Evolutionary conservation across 2,113 vertebrate genomes (phyloP).

Genomic region (Hyperoodon ampullatus): DNA sequence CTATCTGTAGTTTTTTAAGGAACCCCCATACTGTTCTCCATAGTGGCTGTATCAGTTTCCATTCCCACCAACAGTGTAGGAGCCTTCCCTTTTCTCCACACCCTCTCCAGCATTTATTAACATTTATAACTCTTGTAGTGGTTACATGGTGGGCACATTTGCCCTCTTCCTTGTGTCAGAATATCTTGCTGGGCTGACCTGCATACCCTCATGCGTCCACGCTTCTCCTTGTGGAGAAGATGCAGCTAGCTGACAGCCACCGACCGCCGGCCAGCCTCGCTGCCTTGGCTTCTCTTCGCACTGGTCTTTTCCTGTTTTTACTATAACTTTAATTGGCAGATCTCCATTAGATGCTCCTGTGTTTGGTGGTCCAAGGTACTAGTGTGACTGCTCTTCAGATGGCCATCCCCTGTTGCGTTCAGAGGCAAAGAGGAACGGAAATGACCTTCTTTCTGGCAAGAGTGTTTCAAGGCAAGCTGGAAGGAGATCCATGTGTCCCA

Average conservation of each 20-base stretch:
- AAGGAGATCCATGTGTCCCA: not conserved
- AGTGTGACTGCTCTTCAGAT: not conserved
- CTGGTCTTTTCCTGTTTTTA: not conserved
- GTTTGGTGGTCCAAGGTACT: not conserved
- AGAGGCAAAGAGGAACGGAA: not conserved
- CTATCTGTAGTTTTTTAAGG: no score
- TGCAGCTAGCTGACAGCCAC: no score
- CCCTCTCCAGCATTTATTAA: no score
- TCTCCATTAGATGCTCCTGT: not conserved
- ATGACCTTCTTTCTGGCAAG: not conserved
- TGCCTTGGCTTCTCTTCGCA: not conserved
- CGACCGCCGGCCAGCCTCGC: fast-evolving
- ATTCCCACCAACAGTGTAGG: no score
- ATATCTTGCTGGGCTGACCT: not conserved
- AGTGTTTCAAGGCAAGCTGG: not conserved
- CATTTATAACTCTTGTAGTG: not conserved
- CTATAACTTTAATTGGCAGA: not conserved
- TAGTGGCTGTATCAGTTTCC: no score
- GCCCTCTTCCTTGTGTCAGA: not conserved
- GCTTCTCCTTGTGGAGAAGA: not conserved
- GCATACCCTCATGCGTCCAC: fast-evolving
- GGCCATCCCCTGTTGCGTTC: not conserved
- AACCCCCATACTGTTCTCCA: no score
- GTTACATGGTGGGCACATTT: not conserved
- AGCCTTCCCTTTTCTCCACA: no score